These are phyloP conservation scores for Amorpha juglandis DNA, from an alignment of 2,888 invertebrate species.

Conservation along the genomic window DNA sequence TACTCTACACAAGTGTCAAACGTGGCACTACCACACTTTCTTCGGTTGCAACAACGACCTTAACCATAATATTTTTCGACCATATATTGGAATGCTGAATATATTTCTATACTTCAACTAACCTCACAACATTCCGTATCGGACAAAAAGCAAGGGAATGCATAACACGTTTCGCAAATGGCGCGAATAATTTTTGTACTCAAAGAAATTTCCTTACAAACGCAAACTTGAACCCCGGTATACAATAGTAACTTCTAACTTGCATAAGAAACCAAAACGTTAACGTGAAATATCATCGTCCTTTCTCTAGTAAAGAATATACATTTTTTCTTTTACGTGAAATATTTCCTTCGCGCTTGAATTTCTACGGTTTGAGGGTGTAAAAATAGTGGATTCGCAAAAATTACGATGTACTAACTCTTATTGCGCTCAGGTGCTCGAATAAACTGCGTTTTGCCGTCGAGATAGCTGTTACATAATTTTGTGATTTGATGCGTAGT, in stretches of 20 bases:
- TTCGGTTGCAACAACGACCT: too few relatives aligned
- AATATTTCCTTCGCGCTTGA: conserved; percentile 17
- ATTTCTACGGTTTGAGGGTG: conserved; percentile 20
- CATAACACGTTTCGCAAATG: background rate
- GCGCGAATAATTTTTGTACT: conserved; percentile 2
- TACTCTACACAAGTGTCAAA: too few relatives aligned
- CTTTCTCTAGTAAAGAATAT: background rate
- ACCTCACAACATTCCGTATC: background rate
- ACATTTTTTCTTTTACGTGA: conserved; percentile 16
- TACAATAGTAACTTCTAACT: conserved; percentile 19
- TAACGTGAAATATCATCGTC: conserved; percentile 21
- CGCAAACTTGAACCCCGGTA: background rate
- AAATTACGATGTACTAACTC: conserved; percentile 22
- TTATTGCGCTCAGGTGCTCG: conserved; percentile 19
- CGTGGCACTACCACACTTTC: too few relatives aligned
- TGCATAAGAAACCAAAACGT: conserved; percentile 15
- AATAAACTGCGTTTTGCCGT: background rate
- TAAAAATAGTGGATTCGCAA: conserved; percentile 13
- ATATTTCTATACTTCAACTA: background rate
- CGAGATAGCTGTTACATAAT: background rate
- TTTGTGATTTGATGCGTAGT: background rate
- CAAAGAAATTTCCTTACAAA: conserved; percentile 5
- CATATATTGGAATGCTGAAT: too few relatives aligned
- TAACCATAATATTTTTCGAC: too few relatives aligned
- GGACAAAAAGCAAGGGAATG: background rate